Evolutionary conservation across 1,140 invertebrate genomes (phyloP), one percentile per base, ranked within the genome.

Genomic region (Drosophila willistoni): DNA sequence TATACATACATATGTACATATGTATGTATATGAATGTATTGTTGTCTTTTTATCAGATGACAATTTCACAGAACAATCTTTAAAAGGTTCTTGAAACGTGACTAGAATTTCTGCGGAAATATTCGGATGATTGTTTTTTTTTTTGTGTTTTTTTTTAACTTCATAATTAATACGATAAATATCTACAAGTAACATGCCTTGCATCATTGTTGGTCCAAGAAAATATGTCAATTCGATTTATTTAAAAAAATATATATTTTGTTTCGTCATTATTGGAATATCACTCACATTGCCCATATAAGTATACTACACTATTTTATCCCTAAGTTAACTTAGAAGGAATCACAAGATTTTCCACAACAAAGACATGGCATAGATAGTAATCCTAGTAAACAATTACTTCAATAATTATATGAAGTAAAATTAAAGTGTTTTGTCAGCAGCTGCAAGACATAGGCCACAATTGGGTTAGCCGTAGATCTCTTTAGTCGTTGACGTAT

Each of bases 331-430:
- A n/a, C 14, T 14, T 73, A 36, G 25, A 68, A 33, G 14, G 29
- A 64, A 62, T 76, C 47, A 76, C 69, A 64, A 68, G 57, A 36
- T 42, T 55, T 54, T 39, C 13, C 33, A 68, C 1, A 25, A 57
- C 41, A 47, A 39, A 39, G 9, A 14, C 63, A 61, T 77, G 73
- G 73, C 54, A 33, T 64, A 57, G n/a, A 42, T 12, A 0, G 7
- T 29, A 29, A 29, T 29, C 7, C 5, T 7, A 29, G 29, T 29
- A 29, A 29, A 29, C 29, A n/a, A 9, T 47, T n/a, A 36, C 44
- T n/a, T 10, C 77, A 91, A 39, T 92, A 92, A 60, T 92, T 92
- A 63, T 92, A 91, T 6, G 91, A 91, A 22, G 91, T 78, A 67
- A 92, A 92, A 68, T 92, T 92, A 33, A 92, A 84, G 44, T 92